These are phyloP conservation scores for Diadophis punctatus DNA, from an alignment of 2,113 vertebrate species.

Conservation along the genomic window DNA sequence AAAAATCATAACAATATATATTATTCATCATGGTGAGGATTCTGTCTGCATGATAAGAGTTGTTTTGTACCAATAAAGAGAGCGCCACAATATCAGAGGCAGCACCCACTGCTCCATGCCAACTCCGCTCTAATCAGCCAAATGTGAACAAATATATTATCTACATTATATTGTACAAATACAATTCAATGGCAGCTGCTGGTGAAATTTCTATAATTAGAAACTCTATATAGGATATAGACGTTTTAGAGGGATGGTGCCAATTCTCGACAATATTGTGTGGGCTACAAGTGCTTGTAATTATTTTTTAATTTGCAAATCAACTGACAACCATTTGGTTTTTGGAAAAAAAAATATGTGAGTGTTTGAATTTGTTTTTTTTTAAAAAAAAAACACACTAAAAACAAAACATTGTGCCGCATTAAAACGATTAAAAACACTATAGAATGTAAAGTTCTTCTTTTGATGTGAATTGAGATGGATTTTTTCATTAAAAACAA, in stretches of 20 bases:
- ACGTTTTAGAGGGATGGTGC: conserved; percentile 82
- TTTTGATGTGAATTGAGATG: conserved; percentile 82
- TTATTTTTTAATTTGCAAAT: conserved; percentile 69
- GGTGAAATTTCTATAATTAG: conserved; percentile 76
- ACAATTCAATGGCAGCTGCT: conserved; percentile 80
- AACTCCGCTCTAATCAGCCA: conserved; percentile 71
- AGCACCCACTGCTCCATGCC: conserved; percentile 54
- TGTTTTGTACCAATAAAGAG: conserved; percentile 57
- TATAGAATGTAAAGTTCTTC: conserved; percentile 90
- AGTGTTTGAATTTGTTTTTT: conserved; percentile 55
- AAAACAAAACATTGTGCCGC: conserved; percentile 68
- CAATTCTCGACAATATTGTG: conserved; percentile 79
- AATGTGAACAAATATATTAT: conserved; percentile 80
- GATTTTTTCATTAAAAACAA: conserved; percentile 83
- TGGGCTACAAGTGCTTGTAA: conserved; percentile 82
- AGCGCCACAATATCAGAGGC: conserved; percentile 41
- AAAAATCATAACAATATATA: conserved; percentile 35
- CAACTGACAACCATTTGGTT: conserved; percentile 69
- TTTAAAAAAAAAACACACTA: background rate
- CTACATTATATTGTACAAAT: conserved; percentile 80
- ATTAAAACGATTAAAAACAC: conserved; percentile 78
- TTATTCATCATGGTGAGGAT: conserved; percentile 53
- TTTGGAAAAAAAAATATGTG: conserved; percentile 73
- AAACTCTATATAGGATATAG: conserved; percentile 80
- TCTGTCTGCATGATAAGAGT: conserved; percentile 49